Conservation (phyloP, 2,888 invertebrate genomes). For the Ligdia adustata region DNA sequence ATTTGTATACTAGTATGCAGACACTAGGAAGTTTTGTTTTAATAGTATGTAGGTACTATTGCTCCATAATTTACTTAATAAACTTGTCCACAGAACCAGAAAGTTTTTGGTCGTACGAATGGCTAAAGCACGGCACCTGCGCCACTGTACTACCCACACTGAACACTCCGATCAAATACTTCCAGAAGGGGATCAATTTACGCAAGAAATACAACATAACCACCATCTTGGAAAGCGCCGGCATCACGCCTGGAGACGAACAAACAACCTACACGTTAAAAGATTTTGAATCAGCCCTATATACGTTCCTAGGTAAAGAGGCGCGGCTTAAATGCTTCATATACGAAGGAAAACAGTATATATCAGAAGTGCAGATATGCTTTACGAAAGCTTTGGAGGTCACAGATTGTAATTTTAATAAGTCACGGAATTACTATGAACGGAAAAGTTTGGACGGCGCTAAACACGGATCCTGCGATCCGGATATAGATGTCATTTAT, state of each 20-base stretch:
- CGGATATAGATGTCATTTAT: not conserved
- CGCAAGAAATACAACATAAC: slow-evolving; percentile 84
- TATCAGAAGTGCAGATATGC: not conserved
- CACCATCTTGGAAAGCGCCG: slow-evolving; percentile 76
- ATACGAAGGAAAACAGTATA: not conserved
- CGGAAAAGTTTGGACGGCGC: too few relatives aligned
- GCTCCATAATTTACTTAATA: too few relatives aligned
- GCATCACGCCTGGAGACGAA: slow-evolving; percentile 70
- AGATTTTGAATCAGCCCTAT: not conserved
- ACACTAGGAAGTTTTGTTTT: too few relatives aligned
- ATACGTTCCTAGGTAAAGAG: not conserved
- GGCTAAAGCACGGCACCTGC: slow-evolving; percentile 92
- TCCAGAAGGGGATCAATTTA: slow-evolving; percentile 84
- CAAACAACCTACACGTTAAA: not conserved
- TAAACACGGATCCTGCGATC: not conserved
- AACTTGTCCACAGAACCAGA: not conserved
- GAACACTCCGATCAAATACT: slow-evolving; percentile 86
- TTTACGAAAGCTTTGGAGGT: not conserved
- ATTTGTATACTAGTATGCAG: too few relatives aligned
- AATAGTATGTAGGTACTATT: too few relatives aligned
- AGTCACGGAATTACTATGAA: too few relatives aligned
- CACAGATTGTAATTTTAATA: not conserved
- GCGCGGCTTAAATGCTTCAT: not conserved
- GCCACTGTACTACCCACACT: slow-evolving; percentile 81
- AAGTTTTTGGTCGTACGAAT: slow-evolving; percentile 91